Evolutionary conservation across 2,797 vertebrate species (phyloP).

Genomic region (Siniperca obscura): DNA sequence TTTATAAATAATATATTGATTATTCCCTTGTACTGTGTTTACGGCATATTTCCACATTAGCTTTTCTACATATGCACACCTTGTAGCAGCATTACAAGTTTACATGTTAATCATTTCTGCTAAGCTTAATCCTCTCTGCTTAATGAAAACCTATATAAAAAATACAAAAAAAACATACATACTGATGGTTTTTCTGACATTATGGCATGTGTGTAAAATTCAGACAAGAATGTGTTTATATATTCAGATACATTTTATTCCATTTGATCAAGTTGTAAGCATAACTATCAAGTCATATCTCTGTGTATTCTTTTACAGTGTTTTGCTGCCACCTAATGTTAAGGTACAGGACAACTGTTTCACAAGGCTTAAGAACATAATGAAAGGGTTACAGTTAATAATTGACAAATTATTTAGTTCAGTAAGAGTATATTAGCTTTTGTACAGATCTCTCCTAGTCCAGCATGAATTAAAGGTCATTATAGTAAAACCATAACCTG

Average conservation of each 20-base stretch:
- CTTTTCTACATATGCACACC: neutral
- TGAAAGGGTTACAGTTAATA: neutral
- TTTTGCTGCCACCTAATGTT: slow-evolving; percentile 82
- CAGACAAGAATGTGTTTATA: slow-evolving; percentile 8
- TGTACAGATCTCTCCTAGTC: neutral
- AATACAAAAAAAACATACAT: neutral
- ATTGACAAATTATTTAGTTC: slow-evolving; percentile 4
- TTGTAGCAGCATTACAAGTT: neutral
- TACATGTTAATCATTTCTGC: neutral
- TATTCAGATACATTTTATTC: slow-evolving; percentile 38
- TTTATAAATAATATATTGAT: neutral
- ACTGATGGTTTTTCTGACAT: neutral
- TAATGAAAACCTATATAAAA: neutral
- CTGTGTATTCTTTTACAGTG: slow-evolving; percentile 42
- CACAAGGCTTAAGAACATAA: slow-evolving; percentile 8
- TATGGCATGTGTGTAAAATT: neutral
- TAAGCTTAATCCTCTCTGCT: neutral
- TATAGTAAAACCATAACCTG: neutral
- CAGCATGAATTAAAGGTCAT: neutral
- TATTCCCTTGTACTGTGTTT: neutral
- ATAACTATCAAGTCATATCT: neutral
- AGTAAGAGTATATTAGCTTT: neutral
- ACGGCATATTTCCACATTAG: neutral
- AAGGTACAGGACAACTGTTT: neutral
- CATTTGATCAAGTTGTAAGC: slow-evolving; percentile 19